Conservation (phyloP, 2,888 invertebrate species). For the Lasioglossum marginatum region DNA sequence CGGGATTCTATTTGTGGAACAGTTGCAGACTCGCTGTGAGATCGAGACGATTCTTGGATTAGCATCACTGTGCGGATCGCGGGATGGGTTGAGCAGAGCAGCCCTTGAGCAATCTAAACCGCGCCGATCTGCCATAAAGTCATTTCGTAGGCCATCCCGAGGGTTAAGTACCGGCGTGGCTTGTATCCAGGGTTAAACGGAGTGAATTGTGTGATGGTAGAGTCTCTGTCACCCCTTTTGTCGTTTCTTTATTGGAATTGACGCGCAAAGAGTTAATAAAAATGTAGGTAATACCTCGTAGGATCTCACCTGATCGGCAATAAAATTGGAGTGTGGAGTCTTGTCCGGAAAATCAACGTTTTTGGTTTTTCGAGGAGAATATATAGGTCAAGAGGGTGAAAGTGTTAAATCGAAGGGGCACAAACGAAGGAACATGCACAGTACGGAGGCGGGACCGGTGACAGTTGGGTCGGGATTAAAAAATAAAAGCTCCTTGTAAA, state of each 20-base stretch:
- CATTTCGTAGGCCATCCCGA: constrained; percentile 83
- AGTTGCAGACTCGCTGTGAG: constrained; percentile 59
- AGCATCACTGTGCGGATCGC: constrained; percentile 29
- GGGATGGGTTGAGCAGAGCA: constrained; percentile 50
- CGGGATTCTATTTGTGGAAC: constrained; percentile 68
- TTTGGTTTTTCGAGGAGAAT: background rate
- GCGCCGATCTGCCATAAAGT: constrained; percentile 84
- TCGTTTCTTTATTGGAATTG: background rate
- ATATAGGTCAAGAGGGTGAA: background rate
- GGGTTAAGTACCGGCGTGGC: constrained; percentile 80
- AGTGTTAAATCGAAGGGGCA: background rate
- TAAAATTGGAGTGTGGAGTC: background rate
- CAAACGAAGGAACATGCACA: background rate
- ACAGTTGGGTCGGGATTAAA: constrained; percentile 76
- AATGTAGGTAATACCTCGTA: background rate
- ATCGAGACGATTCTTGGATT: constrained; percentile 55
- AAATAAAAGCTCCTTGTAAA: constrained; percentile 79
- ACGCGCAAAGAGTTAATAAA: background rate
- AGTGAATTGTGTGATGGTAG: constrained; percentile 26
- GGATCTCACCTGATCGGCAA: background rate
- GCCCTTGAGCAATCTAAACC: constrained; percentile 81
- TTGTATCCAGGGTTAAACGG: constrained; percentile 80
- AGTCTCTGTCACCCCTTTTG: background rate
- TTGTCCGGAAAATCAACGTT: background rate
- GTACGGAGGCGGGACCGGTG: constrained; percentile 50